Conservation (phyloP, 1,140 invertebrate genomes). For the Brachionus manjavacas region DNA sequence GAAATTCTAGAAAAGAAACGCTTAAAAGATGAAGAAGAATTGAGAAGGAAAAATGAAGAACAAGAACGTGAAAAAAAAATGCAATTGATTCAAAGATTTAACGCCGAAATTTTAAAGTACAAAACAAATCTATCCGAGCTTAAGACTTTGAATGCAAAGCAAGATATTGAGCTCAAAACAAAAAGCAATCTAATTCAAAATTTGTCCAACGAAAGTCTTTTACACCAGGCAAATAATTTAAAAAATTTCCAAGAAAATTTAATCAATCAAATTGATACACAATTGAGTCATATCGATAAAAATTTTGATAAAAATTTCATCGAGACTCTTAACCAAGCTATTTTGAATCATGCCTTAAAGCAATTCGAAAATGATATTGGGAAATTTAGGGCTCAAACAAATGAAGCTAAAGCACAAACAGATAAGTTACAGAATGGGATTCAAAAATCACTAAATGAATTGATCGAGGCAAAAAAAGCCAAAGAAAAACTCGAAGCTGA, state of each 20-base stretch:
- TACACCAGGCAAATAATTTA: background rate
- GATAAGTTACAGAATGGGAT: background rate
- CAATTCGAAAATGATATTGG: background rate
- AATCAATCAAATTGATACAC: background rate
- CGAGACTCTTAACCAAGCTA: background rate
- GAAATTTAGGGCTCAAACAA: background rate
- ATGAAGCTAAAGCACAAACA: background rate
- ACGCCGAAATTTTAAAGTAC: background rate
- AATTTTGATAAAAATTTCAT: background rate
- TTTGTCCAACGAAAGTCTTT: background rate
- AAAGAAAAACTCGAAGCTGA: background rate
- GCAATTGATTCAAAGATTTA: background rate
- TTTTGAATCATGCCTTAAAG: background rate
- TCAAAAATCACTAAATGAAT: slow-evolving; percentile 18
- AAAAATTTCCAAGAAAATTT: background rate
- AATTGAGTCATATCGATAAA: background rate
- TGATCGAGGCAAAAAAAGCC: background rate
- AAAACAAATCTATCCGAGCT: background rate
- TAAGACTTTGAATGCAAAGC: background rate
- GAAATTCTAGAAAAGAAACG: slow-evolving; percentile 9
- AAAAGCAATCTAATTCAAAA: background rate
- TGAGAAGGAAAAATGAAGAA: background rate
- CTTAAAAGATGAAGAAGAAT: background rate
- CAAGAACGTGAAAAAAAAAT: background rate
- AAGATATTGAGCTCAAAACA: background rate